Conservation (phyloP, 2,113 vertebrate species). For the Misgurnus mizolepis region DNA sequence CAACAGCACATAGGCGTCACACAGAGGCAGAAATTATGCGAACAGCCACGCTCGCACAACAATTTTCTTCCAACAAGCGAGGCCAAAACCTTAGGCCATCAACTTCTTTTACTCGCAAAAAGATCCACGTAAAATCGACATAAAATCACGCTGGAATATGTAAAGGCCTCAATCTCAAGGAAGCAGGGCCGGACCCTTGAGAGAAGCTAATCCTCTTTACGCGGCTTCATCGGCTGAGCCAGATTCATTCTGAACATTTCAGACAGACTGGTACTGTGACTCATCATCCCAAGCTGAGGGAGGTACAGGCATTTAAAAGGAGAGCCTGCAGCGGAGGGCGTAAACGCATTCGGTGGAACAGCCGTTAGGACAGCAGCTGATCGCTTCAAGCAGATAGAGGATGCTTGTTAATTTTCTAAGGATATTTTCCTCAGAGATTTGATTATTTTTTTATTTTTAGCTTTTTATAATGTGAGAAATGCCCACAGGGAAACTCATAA, state of each 20-base stretch:
- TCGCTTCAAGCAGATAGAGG: constrained; percentile 7
- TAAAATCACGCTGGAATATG: constrained; percentile 33
- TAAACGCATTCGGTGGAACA: not conserved
- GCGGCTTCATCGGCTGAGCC: constrained; percentile 16
- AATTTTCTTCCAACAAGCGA: constrained; percentile 17
- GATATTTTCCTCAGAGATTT: not conserved
- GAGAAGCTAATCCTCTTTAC: constrained; percentile 33
- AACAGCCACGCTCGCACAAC: constrained; percentile 12
- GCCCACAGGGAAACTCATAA: too few relatives aligned
- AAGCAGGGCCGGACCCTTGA: constrained; percentile 35
- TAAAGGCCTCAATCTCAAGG: constrained; percentile 35
- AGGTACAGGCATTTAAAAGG: constrained; percentile 19
- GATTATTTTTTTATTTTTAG: constrained; percentile 1
- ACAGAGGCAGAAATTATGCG: constrained; percentile 8
- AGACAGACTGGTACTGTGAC: constrained; percentile 33
- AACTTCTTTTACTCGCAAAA: constrained; percentile 16
- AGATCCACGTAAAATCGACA: constrained; percentile 39
- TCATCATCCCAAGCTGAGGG: constrained; percentile 36
- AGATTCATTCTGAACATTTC: constrained; percentile 19
- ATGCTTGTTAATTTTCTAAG: constrained; percentile 11
- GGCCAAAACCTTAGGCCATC: constrained; percentile 35
- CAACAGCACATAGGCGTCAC: not conserved
- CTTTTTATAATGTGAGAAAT: not conserved
- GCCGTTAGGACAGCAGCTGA: constrained; percentile 15
- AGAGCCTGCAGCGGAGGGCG: constrained; percentile 10